A percentile compares a stretch with the other conserved stretches of the same genome.
phyloP scores from a whole-genome alignment of 1,140 invertebrate genomes.

The Diplogasteroides magnus region DNA sequence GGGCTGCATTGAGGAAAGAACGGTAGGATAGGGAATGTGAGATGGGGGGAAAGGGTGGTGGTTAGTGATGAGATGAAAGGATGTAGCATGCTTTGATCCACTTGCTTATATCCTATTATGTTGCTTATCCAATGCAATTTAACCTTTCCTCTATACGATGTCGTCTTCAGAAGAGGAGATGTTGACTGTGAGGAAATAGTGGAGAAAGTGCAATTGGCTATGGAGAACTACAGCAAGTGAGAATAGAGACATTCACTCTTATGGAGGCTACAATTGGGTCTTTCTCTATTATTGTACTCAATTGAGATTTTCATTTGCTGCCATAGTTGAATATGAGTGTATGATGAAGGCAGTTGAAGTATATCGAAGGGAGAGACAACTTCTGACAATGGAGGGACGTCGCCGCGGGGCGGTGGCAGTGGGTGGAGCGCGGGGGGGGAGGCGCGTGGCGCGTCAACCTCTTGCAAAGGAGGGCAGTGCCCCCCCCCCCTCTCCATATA shows the following conservation, averaged over 20 bases:
- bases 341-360: conserved; percentile 41
- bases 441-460: too few relatives aligned
- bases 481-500: too few relatives aligned
- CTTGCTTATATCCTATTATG: too few relatives aligned
- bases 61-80: conserved; percentile 14
- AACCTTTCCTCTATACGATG: conserved; percentile 4
- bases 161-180: conserved; percentile 1
- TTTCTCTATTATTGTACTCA: not conserved
- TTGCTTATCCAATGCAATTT: not conserved
- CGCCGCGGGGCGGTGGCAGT: too few relatives aligned
- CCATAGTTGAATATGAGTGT: conserved; percentile 49
- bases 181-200: conserved; percentile 1
- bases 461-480: too few relatives aligned
- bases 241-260: not conserved
- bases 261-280: not conserved
- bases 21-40: conserved; percentile 14
- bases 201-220: conserved; percentile 21
- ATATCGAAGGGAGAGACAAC: conserved; percentile 33
- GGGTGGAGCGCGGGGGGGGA: too few relatives aligned
- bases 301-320: conserved; percentile 40
- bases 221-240: conserved; percentile 44
- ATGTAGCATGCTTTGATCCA: too few relatives aligned
- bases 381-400: conserved; percentile 44
- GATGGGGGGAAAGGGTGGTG: not conserved
- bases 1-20: conserved; percentile 5